Evolutionary conservation across 2,113 vertebrate species (phyloP).

Genomic region (Phrynosoma blainvillii): DNA sequence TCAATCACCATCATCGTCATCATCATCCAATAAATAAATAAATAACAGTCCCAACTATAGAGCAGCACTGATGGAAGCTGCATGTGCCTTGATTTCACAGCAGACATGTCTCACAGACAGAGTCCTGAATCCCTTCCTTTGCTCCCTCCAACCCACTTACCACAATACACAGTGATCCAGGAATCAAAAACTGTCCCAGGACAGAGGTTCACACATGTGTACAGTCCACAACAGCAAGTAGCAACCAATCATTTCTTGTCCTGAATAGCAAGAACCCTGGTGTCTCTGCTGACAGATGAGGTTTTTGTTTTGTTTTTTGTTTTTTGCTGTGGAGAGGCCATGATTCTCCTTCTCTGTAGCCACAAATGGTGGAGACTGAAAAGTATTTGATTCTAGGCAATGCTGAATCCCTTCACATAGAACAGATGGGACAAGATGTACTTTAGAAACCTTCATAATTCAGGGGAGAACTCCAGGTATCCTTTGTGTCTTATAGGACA

Average conservation of each 20-base stretch:
- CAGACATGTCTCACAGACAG: background rate
- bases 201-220: background rate
- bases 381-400: conserved; percentile 1
- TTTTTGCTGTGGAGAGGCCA: background rate
- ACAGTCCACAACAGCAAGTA: background rate
- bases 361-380: background rate
- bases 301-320: conserved; percentile 41
- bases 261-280: background rate
- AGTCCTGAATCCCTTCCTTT: background rate
- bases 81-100: background rate
- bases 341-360: background rate
- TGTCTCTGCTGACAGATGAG: background rate
- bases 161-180: background rate
- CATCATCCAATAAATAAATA: conserved; percentile 22
- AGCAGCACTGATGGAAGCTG: conserved; percentile 8
- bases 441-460: background rate
- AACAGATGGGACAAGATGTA: background rate
- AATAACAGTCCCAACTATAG: conserved; percentile 10
- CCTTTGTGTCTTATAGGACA: background rate
- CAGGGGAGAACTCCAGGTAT: background rate
- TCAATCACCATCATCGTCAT: background rate
- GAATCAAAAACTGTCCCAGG: background rate
- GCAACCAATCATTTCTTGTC: conserved; percentile 3
- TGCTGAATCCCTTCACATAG: background rate
- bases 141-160: background rate